Evolutionary conservation across 2,888 invertebrate genomes (phyloP), one percentile per base, ranked within the genome.

Genomic region (Itoplectis maculator): DNA sequence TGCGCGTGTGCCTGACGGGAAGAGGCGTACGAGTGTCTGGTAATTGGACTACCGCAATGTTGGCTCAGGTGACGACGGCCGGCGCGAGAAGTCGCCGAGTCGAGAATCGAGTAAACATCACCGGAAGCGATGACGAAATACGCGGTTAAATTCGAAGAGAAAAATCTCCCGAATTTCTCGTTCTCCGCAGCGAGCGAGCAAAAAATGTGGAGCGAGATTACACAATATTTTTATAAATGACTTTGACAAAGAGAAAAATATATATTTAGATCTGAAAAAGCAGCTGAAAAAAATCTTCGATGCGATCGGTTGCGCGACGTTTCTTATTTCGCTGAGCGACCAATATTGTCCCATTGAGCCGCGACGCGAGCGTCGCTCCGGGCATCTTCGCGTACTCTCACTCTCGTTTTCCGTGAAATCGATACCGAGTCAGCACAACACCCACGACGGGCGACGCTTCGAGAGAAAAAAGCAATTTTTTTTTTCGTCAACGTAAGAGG

Each of bases 11-110:
- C 15, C 7, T n/a, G 11, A 18, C 2, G 42, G 9, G 23, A 13
- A n/a, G 2, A 45, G 45, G 45, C 11, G 4, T 13, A 2, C 23
- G 13, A 51, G 40, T 37, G 51, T 54, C 69, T 3, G 9, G 9
- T 69, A 54, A 47, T 35, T 49, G 37, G 61, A 73, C 61, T 73
- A 49, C 73, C 61, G 61, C 63, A 73, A 73, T 63, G 49, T 73
- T 73, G 61, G 49, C 47, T 63, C 61, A 63, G 63, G 49, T 63
- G 73, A 73, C 20, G 61, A 35, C 37, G 18, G 15, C 37, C 37
- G 20, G 20, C 18, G 40, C 51, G 13, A 54, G 40, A 37, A 37
- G 7, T 37, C 20, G 40, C 20, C 40, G 37, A 69, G 20, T 7
- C 63, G 8, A 13, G 49, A 13, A 15, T 49, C 49, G 49, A 0